phyloP scores from a whole-genome alignment of 2,113 vertebrate species.

The Mesitornis unicolor region DNA sequence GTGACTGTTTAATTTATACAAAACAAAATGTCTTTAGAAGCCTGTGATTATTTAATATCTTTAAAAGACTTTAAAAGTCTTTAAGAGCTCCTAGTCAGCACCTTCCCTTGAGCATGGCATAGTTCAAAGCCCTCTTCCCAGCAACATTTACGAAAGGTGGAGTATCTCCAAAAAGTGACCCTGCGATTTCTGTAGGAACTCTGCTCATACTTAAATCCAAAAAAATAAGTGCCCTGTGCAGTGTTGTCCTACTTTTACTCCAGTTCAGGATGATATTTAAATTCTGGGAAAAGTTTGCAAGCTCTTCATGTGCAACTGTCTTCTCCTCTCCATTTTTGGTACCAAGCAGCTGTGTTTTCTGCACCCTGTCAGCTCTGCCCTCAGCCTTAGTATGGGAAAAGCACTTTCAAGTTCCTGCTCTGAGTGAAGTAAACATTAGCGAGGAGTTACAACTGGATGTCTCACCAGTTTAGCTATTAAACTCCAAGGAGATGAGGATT shows the following conservation, averaged over 20 bases:
- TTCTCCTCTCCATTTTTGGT: slow-evolving; percentile 2
- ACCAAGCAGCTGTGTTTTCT: neutral
- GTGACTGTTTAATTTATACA: slow-evolving; percentile 31
- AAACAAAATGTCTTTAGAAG: slow-evolving; percentile 26
- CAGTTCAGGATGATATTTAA: neutral
- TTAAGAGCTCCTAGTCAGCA: neutral
- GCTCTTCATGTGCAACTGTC: neutral
- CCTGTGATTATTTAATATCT: neutral
- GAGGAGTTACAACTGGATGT: neutral
- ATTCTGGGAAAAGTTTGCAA: neutral
- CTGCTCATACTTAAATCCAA: neutral
- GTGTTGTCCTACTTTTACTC: neutral
- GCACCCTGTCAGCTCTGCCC: neutral
- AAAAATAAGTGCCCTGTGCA: neutral
- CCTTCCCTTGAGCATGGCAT: neutral
- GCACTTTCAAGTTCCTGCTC: neutral
- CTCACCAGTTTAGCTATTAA: neutral
- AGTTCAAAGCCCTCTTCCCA: neutral
- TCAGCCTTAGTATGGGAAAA: neutral
- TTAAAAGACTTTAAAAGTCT: neutral
- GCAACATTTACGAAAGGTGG: neutral
- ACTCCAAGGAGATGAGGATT: neutral
- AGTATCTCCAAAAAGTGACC: neutral
- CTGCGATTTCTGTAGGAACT: neutral
- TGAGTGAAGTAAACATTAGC: neutral